A percentile compares a stretch with the other conserved stretches of the same genome.
Conservation (phyloP, 2,888 invertebrate species). For the Nycteola revayana region DNA sequence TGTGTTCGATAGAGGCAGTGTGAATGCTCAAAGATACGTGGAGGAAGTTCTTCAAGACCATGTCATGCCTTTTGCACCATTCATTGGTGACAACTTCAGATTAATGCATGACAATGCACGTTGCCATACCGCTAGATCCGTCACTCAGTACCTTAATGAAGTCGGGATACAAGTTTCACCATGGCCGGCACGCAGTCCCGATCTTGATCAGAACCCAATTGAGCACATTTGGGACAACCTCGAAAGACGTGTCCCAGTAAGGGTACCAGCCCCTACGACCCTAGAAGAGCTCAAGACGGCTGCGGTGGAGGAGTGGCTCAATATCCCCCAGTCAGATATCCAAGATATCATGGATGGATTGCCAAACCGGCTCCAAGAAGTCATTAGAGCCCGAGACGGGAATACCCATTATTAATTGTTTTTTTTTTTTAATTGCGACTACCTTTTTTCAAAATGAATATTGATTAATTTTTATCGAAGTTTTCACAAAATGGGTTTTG, state of each 20-base stretch:
- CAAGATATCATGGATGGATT: neutral
- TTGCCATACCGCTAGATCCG: conserved; percentile 1
- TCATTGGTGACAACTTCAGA: neutral
- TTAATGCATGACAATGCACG: conserved; percentile 6
- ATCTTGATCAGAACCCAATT: conserved; percentile 4
- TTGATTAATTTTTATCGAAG: too few relatives aligned
- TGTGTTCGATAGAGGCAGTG: conserved; percentile 4
- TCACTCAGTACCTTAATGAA: conserved; percentile 2
- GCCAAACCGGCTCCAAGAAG: conserved; percentile 5
- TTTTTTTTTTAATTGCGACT: too few relatives aligned
- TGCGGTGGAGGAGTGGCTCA: conserved; percentile 1
- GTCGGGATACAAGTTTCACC: conserved; percentile 3
- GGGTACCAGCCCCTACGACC: neutral
- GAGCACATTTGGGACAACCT: conserved; percentile 5
- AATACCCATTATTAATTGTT: neutral
- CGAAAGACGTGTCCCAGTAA: conserved; percentile 2
- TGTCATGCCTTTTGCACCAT: conserved; percentile 3
- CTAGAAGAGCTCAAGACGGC: conserved; percentile 1
- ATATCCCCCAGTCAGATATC: conserved; percentile 3
- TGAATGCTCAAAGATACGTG: conserved; percentile 2
- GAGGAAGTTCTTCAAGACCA: conserved; percentile 2
- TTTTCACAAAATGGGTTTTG: too few relatives aligned
- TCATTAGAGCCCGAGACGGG: conserved; percentile 3
- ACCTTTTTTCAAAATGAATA: too few relatives aligned
- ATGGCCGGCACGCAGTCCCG: conserved; percentile 1